Evolutionary conservation across 64 coral and sea anemone species (phyloP), one percentile per base, ranked within the genome.

Genomic region (Anthopleura sola): DNA sequence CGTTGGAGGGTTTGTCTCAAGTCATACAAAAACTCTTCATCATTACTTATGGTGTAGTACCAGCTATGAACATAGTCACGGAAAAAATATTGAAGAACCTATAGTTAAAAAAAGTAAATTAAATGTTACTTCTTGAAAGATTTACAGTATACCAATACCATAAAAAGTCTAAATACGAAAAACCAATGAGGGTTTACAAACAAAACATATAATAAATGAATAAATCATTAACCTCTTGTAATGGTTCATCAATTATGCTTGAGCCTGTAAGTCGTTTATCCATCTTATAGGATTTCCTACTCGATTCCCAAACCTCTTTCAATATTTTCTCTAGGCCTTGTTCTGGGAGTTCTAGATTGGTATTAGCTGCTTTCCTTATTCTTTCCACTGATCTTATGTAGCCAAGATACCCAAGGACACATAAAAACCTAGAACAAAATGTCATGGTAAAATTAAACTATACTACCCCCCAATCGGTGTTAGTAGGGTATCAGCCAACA

Each of bases 171-270:
- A 6, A 44, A 44, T 44, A 44, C 9, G 40, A 44, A 44, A 44
- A 44, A 8, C 40, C 4, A 44, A 44, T 44, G 9, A 44, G 9
- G 40, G 9, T 44, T 44, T 6, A 44, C 40, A 44, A 44, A 44
- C 40, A 44, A 44, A 44, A 8, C 9, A 44, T 6, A 44, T 44
- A 44, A 44, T 44, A 44, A 44, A 44, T 44, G 40, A 44, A 44
- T 44, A 8, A 44, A 44, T 44, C 9, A 44, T 44, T 44, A 28
- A 98, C 95, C 92, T 98, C 96, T 32, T 98, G 96, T 54, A 98
- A 85, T 51, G 96, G 96, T 87, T 98, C 96, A 90, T 98, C 96
- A 90, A 98, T 98, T 50, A 98, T 98, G 64, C 89, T 98, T 23
- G 96, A 94, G 8, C 96, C 96, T 60, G 96, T 98, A 24, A 98